A percentile compares a stretch with the other conserved stretches of the same genome.
Evolutionary conservation across 2,797 vertebrate genomes (phyloP).

Genomic region (Rhinogobio ventralis): DNA sequence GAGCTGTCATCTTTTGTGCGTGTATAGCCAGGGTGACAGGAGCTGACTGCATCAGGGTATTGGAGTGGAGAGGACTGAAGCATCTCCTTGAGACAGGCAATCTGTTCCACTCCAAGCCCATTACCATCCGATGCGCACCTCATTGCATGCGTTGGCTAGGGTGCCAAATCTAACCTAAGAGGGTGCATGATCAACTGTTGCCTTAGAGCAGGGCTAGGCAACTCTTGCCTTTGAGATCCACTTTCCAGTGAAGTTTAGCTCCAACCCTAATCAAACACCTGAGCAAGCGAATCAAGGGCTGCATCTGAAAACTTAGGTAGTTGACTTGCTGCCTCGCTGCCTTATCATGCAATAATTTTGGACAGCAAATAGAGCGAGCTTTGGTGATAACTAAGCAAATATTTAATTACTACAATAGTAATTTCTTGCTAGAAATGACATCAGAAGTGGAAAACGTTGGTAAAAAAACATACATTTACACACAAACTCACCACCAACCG

Average conservation of each 20-base stretch:
- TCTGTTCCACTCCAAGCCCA: conserved; percentile 77
- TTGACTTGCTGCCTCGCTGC: not conserved
- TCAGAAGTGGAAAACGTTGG: not conserved
- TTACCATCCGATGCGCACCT: conserved; percentile 67
- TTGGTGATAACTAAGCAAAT: not conserved
- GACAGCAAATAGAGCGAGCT: not conserved
- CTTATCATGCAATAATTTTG: not conserved
- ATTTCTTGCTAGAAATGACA: not conserved
- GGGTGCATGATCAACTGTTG: conserved; percentile 57
- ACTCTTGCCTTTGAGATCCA: not conserved
- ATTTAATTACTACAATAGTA: not conserved
- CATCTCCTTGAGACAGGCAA: conserved; percentile 67
- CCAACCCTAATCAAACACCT: not conserved
- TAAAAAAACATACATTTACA: not conserved
- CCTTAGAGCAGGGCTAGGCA: not conserved
- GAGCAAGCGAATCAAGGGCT: not conserved
- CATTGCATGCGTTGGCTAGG: conserved; percentile 49
- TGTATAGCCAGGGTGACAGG: conserved; percentile 68
- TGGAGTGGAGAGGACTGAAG: conserved; percentile 69
- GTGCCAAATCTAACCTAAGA: conserved; percentile 31
- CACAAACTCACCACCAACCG: not conserved
- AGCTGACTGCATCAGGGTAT: conserved; percentile 61
- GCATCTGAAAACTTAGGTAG: not conserved
- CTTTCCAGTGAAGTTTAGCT: not conserved
- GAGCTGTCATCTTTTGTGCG: conserved; percentile 55